Conservation (phyloP, 2,113 vertebrate genomes). For the Parus major region DNA sequence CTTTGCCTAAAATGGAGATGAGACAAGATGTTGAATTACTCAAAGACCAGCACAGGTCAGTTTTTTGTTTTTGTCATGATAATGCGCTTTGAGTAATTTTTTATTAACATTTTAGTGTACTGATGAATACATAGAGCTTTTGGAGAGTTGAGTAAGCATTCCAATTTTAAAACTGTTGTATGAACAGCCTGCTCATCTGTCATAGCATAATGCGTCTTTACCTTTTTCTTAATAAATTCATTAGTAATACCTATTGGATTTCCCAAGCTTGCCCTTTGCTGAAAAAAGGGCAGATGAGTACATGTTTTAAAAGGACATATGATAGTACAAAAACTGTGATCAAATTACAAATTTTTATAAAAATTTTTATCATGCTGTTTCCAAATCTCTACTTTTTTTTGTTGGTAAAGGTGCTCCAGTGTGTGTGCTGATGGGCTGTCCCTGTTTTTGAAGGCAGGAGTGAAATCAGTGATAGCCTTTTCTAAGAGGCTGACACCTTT, state of each 20-base stretch:
- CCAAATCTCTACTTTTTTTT: not conserved
- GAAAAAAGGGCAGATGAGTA: not conserved
- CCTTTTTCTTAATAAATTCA: not conserved
- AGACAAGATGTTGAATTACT: conserved; percentile 80
- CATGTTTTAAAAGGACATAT: not conserved
- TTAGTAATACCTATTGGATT: not conserved
- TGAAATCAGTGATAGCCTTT: not conserved
- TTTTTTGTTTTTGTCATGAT: not conserved
- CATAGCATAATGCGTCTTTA: not conserved
- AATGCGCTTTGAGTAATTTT: not conserved
- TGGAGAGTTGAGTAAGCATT: not conserved
- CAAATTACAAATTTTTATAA: not conserved
- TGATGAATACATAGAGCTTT: not conserved
- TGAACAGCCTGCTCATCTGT: not conserved
- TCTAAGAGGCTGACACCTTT: not conserved
- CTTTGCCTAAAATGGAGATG: conserved; percentile 80
- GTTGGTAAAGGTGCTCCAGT: not conserved
- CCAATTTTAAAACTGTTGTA: not conserved
- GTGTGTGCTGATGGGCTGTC: not conserved
- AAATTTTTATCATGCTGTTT: not conserved
- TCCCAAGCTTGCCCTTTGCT: not conserved
- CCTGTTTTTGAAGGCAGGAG: not conserved
- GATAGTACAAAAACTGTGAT: not conserved
- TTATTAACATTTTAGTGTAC: not conserved
- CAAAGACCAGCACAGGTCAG: conserved; percentile 88